phyloP scores from a whole-genome alignment of 2,113 vertebrate genomes.

The Myrmecobius fasciatus region DNA sequence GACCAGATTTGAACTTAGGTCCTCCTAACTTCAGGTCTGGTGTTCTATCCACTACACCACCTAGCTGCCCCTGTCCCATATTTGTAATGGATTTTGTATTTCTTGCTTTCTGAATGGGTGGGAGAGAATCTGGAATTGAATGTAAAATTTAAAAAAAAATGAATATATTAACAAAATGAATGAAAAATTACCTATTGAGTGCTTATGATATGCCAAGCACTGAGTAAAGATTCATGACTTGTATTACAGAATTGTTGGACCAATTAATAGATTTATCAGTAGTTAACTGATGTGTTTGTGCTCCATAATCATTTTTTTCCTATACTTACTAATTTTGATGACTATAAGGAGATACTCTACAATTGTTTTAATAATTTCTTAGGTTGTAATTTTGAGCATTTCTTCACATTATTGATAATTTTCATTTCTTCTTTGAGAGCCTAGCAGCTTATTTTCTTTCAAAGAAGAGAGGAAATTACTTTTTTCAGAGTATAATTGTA shows the following conservation, averaged over 20 bases:
- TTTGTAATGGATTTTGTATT: neutral
- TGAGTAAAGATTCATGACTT: neutral
- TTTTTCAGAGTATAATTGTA: neutral
- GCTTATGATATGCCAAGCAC: neutral
- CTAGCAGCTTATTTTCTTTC: neutral
- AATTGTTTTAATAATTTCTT: neutral
- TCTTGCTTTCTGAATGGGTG: neutral
- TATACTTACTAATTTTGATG: neutral
- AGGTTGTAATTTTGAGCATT: neutral
- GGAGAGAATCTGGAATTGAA: neutral
- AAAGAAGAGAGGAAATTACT: neutral
- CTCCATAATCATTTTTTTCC: neutral
- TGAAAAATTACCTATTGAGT: neutral
- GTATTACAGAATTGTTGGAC: neutral
- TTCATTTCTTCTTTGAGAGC: neutral
- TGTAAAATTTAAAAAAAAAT: neutral
- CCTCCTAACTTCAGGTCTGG: too few relatives aligned
- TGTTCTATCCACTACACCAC: too few relatives aligned
- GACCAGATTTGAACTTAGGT: too few relatives aligned
- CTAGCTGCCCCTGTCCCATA: too few relatives aligned
- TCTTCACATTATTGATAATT: too few relatives aligned
- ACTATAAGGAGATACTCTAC: neutral
- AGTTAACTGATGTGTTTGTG: neutral
- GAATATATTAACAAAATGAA: too few relatives aligned
- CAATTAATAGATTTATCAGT: neutral